These are phyloP conservation scores for Enteromius anoplus DNA, from an alignment of 2,797 vertebrate species.

Conservation along the genomic window DNA sequence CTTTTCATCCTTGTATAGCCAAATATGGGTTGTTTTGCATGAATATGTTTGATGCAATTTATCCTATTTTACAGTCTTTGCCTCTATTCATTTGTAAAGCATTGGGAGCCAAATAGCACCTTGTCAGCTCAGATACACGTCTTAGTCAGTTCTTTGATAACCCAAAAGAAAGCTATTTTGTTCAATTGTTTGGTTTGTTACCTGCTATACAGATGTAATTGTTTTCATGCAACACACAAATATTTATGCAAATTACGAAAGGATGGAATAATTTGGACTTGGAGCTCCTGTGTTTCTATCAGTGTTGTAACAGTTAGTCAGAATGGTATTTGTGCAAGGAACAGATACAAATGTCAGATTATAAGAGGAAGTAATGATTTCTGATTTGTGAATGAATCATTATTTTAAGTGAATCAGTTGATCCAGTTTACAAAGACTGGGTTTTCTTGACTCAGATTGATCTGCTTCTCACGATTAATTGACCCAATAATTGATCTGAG, in stretches of 20 bases:
- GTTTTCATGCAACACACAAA: slow-evolving; percentile 40
- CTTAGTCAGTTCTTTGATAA: slow-evolving; percentile 43
- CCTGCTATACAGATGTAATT: slow-evolving; percentile 33
- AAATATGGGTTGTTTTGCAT: not conserved
- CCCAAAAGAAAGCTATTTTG: slow-evolving; percentile 42
- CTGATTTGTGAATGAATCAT: not conserved
- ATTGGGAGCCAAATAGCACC: slow-evolving; percentile 52
- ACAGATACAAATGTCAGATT: not conserved
- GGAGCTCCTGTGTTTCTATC: slow-evolving; percentile 34
- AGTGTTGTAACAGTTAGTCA: slow-evolving; percentile 27
- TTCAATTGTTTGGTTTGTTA: slow-evolving; percentile 53
- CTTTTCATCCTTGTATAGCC: slow-evolving; percentile 11
- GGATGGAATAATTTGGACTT: slow-evolving; percentile 27
- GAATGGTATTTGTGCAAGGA: not conserved
- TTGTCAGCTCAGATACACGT: slow-evolving; percentile 54
- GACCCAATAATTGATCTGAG: slow-evolving; percentile 21
- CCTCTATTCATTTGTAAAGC: slow-evolving; percentile 52
- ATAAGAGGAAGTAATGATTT: not conserved
- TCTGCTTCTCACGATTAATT: not conserved
- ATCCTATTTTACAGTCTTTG: slow-evolving; percentile 41
- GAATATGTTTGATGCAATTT: slow-evolving; percentile 37
- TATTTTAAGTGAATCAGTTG: not conserved
- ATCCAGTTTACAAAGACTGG: not conserved
- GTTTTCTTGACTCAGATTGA: not conserved
- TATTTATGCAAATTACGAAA: slow-evolving; percentile 50